These are phyloP conservation scores for Raphicerus campestris DNA, from an alignment of 2,113 vertebrate species.

Conservation along the genomic window DNA sequence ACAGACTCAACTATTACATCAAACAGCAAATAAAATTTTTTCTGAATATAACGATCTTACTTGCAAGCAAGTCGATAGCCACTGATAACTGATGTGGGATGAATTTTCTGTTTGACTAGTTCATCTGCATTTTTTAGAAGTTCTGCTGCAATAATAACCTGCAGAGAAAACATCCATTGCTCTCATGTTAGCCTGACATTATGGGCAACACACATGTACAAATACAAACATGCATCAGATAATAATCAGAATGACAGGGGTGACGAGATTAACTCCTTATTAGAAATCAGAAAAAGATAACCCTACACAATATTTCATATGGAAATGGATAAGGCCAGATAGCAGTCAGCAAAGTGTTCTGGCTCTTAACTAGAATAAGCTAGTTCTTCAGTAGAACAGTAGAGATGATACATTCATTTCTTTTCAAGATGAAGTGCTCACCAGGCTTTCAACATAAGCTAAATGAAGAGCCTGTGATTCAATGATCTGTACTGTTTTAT, in stretches of 20 bases:
- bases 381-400: accelerated
- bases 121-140: slow-evolving; percentile 98
- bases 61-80: slow-evolving; percentile 99
- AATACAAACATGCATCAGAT: accelerated
- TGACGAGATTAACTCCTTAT: not conserved
- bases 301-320: not conserved
- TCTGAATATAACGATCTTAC: slow-evolving; percentile 81
- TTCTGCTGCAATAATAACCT: slow-evolving; percentile 99
- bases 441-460: not conserved
- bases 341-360: not conserved
- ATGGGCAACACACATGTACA: accelerated
- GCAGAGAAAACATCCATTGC: slow-evolving; percentile 17
- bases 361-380: not conserved
- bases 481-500: not conserved
- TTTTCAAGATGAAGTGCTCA: not conserved
- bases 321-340: not conserved
- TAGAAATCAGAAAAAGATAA: not conserved
- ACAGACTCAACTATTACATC: not conserved
- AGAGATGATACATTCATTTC: not conserved
- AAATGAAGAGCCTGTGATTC: not conserved
- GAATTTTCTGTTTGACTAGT: slow-evolving; percentile 97
- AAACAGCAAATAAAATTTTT: not conserved
- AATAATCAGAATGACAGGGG: not conserved
- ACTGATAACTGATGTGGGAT: slow-evolving; percentile 97
- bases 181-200: not conserved